phyloP scores from a whole-genome alignment of 1,140 invertebrate genomes.

The Temnothorax curvispinosus region DNA sequence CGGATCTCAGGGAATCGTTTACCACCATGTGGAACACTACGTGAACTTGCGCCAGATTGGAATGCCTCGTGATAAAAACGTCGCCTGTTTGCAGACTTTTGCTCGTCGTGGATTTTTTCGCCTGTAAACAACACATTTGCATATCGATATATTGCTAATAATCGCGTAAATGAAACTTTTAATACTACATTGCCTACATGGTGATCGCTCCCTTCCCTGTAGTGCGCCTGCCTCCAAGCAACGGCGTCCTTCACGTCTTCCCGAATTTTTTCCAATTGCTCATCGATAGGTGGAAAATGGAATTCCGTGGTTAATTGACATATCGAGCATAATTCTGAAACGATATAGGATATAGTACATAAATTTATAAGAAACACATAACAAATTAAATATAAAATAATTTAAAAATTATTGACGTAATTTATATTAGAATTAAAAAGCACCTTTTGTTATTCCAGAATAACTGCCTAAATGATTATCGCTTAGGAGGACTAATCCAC shows the following conservation, averaged over 20 bases:
- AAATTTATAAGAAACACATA: neutral
- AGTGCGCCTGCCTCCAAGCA: constrained; percentile 85
- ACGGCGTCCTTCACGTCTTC: constrained; percentile 86
- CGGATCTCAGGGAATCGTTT: constrained; percentile 90
- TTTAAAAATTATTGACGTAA: neutral
- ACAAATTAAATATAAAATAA: constrained; percentile 6
- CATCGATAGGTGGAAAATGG: constrained; percentile 95
- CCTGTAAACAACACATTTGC: constrained; percentile 59
- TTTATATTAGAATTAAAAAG: constrained; percentile 16
- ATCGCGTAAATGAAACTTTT: neutral
- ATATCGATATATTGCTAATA: neutral
- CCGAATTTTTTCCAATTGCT: constrained; percentile 93
- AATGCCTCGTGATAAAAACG: constrained; percentile 97
- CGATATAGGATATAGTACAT: constrained; percentile 56
- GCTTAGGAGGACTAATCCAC: constrained; percentile 94
- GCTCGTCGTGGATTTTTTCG: constrained; percentile 82
- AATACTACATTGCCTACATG: constrained; percentile 74
- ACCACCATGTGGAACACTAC: constrained; percentile 97
- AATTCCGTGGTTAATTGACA: constrained; percentile 92
- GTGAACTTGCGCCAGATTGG: constrained; percentile 97
- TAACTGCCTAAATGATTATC: constrained; percentile 92
- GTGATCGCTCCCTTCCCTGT: constrained; percentile 80
- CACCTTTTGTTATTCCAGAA: constrained; percentile 91
- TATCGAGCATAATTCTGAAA: constrained; percentile 87
- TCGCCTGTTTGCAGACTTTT: constrained; percentile 93